Conservation (phyloP, 2,888 invertebrate genomes). For the Trichogramma evanescens region DNA sequence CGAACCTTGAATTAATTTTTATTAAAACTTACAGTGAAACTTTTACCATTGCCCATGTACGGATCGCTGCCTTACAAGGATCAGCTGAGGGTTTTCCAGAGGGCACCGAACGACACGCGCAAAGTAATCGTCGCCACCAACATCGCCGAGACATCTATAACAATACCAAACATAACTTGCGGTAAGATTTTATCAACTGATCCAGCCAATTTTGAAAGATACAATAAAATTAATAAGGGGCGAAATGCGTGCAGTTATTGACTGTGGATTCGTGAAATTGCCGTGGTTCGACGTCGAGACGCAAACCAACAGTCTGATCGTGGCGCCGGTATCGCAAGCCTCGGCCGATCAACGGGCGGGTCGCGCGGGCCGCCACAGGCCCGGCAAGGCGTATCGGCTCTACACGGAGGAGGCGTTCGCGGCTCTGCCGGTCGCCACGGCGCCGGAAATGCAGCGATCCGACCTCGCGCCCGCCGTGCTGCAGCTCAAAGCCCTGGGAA, state of each 20-base stretch:
- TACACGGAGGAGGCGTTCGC: constrained; percentile 73
- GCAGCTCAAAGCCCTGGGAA: constrained; percentile 89
- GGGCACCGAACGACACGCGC: constrained; percentile 61
- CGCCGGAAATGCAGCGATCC: constrained; percentile 89
- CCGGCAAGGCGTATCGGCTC: constrained; percentile 79
- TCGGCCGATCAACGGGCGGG: constrained; percentile 90
- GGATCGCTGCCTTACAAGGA: constrained; percentile 77
- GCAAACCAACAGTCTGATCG: constrained; percentile 75
- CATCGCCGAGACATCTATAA: constrained; percentile 94
- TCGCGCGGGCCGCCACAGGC: constrained; percentile 75
- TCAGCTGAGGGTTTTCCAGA: constrained; percentile 75
- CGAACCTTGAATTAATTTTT: neutral
- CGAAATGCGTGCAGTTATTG: constrained; percentile 64
- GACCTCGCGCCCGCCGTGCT: constrained; percentile 79
- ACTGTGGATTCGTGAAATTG: constrained; percentile 92
- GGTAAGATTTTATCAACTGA: constrained; percentile 50
- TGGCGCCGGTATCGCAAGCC: constrained; percentile 77
- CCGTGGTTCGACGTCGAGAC: constrained; percentile 80
- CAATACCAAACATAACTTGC: constrained; percentile 86
- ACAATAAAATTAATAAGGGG: neutral
- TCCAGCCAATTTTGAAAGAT: neutral
- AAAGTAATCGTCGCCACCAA: constrained; percentile 93
- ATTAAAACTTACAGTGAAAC: constrained; percentile 42
- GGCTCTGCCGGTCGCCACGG: constrained; percentile 62
- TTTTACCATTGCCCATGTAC: constrained; percentile 82